Evolutionary conservation across 2,888 invertebrate genomes (phyloP).

Genomic region (Scelioninae gen. 1): DNA sequence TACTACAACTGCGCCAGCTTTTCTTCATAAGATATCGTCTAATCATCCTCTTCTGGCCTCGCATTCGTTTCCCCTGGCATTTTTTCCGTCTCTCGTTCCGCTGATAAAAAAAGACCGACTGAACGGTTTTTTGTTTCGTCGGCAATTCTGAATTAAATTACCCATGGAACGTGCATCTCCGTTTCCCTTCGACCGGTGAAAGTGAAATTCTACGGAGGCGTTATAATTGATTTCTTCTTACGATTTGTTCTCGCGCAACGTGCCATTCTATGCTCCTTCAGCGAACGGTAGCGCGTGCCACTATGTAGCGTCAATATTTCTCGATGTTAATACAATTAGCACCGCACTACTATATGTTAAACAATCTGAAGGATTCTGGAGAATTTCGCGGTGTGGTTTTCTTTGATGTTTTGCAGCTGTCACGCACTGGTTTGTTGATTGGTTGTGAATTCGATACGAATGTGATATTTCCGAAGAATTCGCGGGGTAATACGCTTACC

Average conservation of each 20-base stretch:
- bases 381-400: conserved; percentile 4
- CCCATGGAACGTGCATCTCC: conserved; percentile 68
- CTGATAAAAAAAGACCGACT: not conserved
- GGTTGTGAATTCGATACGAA: too few species aligned
- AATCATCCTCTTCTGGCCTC: conserved; percentile 71
- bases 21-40: conserved; percentile 73
- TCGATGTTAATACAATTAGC: conserved; percentile 39
- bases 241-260: conserved; percentile 31
- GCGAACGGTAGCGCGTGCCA: conserved; percentile 53
- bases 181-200: conserved; percentile 39
- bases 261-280: conserved; percentile 14
- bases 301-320: conserved; percentile 31
- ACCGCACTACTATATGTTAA: not conserved
- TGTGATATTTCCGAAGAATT: too few species aligned
- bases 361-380: conserved; percentile 1
- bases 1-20: conserved; percentile 33
- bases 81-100: conserved; percentile 2
- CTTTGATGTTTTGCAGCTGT: too few species aligned
- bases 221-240: conserved; percentile 59
- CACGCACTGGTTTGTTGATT: too few species aligned
- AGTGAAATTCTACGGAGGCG: conserved; percentile 54
- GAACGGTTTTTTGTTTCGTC: not conserved
- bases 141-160: conserved; percentile 46
- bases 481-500: too few species aligned
- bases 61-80: conserved; percentile 39